Evolutionary conservation across 2,113 vertebrate species (phyloP).

Genomic region (Tupaia tana): DNA sequence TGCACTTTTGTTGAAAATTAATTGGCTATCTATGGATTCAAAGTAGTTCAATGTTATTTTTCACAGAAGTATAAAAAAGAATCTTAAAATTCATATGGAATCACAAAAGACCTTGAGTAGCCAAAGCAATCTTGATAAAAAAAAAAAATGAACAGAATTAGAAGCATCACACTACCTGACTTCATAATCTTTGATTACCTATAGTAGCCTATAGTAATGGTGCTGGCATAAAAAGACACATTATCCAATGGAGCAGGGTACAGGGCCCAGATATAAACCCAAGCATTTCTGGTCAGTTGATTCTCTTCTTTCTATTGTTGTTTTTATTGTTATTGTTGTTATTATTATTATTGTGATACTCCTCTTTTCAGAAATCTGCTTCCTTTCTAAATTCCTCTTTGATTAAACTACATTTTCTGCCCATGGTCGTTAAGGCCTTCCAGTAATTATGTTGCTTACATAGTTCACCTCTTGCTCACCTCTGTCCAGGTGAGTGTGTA

Average conservation of each 20-base stretch:
- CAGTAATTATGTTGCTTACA: rapidly evolving
- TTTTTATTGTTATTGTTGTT: background rate
- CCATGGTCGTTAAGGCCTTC: background rate
- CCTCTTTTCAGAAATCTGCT: background rate
- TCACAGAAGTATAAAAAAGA: background rate
- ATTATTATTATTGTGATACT: background rate
- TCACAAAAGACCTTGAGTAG: background rate
- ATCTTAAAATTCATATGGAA: background rate
- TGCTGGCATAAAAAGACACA: background rate
- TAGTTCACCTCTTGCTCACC: background rate
- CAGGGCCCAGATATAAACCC: background rate
- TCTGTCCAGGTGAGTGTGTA: background rate
- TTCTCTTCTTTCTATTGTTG: too few species aligned
- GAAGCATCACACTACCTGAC: background rate
- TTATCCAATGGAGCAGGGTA: background rate
- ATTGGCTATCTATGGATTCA: too few species aligned
- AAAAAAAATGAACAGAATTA: background rate
- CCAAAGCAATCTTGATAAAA: too few species aligned
- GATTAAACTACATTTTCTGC: background rate
- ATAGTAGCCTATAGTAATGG: background rate
- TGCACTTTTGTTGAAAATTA: too few species aligned
- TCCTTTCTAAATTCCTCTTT: background rate
- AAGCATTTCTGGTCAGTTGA: background rate
- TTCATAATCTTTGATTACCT: background rate
- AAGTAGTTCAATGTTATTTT: background rate